These are phyloP conservation scores for Xenus cinereus DNA, from an alignment of 2,113 vertebrate genomes.

Conservation along the genomic window DNA sequence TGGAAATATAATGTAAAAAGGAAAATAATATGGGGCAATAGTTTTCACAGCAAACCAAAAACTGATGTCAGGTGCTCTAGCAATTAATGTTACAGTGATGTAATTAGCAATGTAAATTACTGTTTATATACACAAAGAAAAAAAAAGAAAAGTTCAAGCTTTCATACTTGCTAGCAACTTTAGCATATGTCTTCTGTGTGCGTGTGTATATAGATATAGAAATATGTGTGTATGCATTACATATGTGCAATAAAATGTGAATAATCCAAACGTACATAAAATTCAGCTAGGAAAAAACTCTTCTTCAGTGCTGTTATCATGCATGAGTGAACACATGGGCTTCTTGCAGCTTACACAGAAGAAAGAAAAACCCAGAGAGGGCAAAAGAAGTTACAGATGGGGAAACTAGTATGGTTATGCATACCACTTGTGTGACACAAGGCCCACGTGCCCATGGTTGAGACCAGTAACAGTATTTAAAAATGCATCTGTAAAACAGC, in stretches of 20 bases:
- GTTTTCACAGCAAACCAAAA: neutral
- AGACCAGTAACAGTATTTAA: neutral
- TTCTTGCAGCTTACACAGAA: neutral
- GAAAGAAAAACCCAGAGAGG: neutral
- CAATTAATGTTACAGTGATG: neutral
- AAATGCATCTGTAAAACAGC: neutral
- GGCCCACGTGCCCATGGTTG: rapidly evolving
- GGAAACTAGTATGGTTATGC: neutral
- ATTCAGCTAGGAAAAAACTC: neutral
- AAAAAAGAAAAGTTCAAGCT: neutral
- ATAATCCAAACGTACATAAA: neutral
- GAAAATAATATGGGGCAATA: neutral
- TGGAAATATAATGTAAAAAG: neutral
- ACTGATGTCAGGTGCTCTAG: neutral
- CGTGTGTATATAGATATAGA: neutral
- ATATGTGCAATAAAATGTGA: neutral
- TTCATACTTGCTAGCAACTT: neutral
- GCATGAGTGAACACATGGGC: neutral
- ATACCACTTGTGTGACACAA: neutral
- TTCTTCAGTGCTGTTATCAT: neutral
- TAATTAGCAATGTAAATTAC: neutral
- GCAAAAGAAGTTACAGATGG: neutral
- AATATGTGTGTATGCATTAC: neutral
- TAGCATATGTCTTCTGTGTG: neutral
- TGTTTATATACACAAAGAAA: neutral